These are phyloP conservation scores for Druceiella hillmani DNA, from an alignment of 2,888 invertebrate species.

Conservation along the genomic window DNA sequence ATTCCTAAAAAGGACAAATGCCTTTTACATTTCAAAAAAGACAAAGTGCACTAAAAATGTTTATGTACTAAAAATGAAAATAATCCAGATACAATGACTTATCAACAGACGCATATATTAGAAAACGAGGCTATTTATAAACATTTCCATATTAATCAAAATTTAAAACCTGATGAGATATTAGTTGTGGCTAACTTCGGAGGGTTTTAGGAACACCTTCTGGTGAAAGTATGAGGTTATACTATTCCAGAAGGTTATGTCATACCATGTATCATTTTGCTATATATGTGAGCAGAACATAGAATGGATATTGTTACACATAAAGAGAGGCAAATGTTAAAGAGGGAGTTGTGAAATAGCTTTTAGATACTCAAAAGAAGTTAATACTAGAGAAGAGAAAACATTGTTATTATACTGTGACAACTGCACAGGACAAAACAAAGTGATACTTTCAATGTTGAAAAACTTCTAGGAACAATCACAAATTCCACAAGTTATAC, in stretches of 20 bases:
- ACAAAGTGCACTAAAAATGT: too few species aligned
- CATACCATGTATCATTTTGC: constrained; percentile 27
- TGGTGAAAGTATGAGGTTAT: constrained; percentile 23
- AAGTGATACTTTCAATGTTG: too few species aligned
- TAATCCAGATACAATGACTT: constrained; percentile 4
- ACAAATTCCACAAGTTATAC: too few species aligned
- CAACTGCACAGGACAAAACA: too few species aligned
- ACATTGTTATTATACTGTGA: too few species aligned
- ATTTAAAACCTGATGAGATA: constrained; percentile 2
- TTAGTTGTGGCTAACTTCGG: constrained; percentile 17
- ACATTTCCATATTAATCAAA: constrained; percentile 10
- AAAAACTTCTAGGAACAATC: too few species aligned
- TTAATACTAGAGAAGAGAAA: too few species aligned
- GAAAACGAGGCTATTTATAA: constrained; percentile 11
- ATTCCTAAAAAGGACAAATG: constrained; percentile 19
- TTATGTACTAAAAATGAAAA: constrained; percentile 2
- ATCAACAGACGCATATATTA: constrained; percentile 10
- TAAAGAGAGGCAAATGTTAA: constrained; percentile 25
- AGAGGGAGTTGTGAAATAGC: constrained; percentile 20
- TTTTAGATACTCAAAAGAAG: too few species aligned
- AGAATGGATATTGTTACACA: constrained; percentile 24
- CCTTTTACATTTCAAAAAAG: too few species aligned
- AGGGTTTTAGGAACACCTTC: constrained; percentile 26
- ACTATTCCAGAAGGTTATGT: constrained; percentile 26
- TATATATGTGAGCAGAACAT: constrained; percentile 24